Percentiles rank a stretch among this genome's conserved stretches.
These are phyloP conservation scores for Lycaena phlaeas DNA, from an alignment of 2,888 invertebrate genomes.

Conservation along the genomic window DNA sequence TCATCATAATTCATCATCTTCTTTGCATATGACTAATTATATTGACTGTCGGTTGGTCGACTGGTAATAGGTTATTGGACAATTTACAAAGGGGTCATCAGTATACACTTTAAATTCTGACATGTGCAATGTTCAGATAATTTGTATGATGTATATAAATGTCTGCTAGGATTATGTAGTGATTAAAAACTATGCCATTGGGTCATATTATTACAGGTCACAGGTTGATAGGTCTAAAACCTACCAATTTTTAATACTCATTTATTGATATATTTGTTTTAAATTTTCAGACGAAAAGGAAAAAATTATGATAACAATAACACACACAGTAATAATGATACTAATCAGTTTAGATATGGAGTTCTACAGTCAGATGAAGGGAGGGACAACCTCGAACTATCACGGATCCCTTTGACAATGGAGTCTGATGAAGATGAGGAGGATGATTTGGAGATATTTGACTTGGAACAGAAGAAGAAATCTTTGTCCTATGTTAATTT, in stretches of 20 bases:
- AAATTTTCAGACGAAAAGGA: constrained; percentile 48
- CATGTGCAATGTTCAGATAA: no score
- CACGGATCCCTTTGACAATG: constrained; percentile 58
- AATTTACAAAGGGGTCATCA: no score
- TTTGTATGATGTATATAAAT: no score
- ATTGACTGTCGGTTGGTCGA: no score
- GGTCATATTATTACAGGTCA: no score
- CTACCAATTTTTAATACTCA: not conserved
- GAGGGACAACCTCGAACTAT: constrained; percentile 54
- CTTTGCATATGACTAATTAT: no score
- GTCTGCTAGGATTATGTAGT: no score
- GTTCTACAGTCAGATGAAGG: constrained; percentile 60
- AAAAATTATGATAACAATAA: constrained; percentile 42
- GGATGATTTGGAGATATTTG: constrained; percentile 65
- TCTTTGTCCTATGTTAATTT: constrained; percentile 59
- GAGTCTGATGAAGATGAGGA: constrained; percentile 67
- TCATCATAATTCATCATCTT: no score
- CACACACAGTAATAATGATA: constrained; percentile 42
- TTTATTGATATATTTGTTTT: not conserved
- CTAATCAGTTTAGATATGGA: constrained; percentile 65
- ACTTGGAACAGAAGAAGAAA: constrained; percentile 58
- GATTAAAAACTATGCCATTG: no score
- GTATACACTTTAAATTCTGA: no score
- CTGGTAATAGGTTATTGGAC: no score
- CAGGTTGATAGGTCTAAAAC: no score